Evolutionary conservation across 2,888 invertebrate species (phyloP).

Genomic region (Tiliacea citrago): DNA sequence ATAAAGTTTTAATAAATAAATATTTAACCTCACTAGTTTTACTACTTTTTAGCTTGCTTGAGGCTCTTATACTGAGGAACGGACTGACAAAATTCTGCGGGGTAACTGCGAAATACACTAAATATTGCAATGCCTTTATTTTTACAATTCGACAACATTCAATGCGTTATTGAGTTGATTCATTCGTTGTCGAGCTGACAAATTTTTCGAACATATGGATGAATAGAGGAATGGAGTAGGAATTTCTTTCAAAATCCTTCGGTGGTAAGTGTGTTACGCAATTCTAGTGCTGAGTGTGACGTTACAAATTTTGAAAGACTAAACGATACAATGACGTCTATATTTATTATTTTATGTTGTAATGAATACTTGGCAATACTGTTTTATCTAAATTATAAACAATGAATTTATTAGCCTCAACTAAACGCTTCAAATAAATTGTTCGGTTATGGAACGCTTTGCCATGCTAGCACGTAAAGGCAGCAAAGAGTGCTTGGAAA

Average conservation of each 20-base stretch:
- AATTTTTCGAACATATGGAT: not conserved
- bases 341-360: not conserved
- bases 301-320: conserved; percentile 1
- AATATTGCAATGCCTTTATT: too few relatives aligned
- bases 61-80: not conserved
- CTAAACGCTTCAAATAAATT: too few relatives aligned
- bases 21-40: too few relatives aligned
- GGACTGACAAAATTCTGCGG: not conserved
- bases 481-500: not conserved
- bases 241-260: not conserved
- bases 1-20: too few relatives aligned
- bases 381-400: not conserved
- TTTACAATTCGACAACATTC: too few relatives aligned
- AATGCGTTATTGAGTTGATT: too few relatives aligned
- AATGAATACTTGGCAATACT: not conserved
- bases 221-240: too few relatives aligned
- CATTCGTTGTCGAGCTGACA: not conserved
- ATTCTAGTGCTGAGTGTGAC: not conserved
- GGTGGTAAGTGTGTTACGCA: not conserved
- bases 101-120: not conserved
- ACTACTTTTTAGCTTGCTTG: not conserved
- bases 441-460: not conserved
- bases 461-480: not conserved
- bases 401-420: too few relatives aligned
- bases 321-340: conserved; percentile 3